A percentile compares a stretch with the other conserved stretches of the same genome.
These are phyloP conservation scores for Lepus europaeus DNA, from an alignment of 2,113 vertebrate genomes.

Conservation along the genomic window DNA sequence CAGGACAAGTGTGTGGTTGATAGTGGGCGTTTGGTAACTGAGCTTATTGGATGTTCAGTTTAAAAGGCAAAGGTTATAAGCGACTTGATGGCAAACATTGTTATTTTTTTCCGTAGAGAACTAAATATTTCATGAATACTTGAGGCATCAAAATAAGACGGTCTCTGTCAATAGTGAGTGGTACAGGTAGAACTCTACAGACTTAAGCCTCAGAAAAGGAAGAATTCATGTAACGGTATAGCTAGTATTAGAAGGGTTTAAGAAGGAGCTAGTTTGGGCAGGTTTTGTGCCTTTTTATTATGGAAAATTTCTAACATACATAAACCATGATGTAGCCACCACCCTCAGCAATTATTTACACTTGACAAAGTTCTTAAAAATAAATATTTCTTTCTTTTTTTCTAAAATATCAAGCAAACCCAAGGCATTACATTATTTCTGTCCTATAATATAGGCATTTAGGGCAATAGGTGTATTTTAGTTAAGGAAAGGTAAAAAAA, in stretches of 20 bases:
- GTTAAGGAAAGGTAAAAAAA: not conserved
- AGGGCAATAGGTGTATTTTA: conserved; percentile 12
- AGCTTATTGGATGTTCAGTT: conserved; percentile 27
- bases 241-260: not conserved
- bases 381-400: not conserved
- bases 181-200: not conserved
- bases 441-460: not conserved
- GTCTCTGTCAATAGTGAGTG: not conserved
- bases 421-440: not conserved
- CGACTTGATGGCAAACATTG: not conserved
- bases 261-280: not conserved
- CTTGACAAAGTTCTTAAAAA: not conserved
- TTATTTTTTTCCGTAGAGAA: not conserved
- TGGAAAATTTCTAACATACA: not conserved
- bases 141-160: not conserved
- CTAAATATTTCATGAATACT: not conserved
- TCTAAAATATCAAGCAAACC: conserved; percentile 52
- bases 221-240: not conserved
- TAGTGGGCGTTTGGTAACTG: not conserved
- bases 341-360: not conserved
- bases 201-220: not conserved
- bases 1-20: conserved; percentile 5
- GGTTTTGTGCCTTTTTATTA: not conserved
- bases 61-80: not conserved
- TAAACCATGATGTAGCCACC: not conserved